Evolutionary conservation across 2,888 invertebrate genomes (phyloP).

Genomic region (Opisthograptis luteolata): DNA sequence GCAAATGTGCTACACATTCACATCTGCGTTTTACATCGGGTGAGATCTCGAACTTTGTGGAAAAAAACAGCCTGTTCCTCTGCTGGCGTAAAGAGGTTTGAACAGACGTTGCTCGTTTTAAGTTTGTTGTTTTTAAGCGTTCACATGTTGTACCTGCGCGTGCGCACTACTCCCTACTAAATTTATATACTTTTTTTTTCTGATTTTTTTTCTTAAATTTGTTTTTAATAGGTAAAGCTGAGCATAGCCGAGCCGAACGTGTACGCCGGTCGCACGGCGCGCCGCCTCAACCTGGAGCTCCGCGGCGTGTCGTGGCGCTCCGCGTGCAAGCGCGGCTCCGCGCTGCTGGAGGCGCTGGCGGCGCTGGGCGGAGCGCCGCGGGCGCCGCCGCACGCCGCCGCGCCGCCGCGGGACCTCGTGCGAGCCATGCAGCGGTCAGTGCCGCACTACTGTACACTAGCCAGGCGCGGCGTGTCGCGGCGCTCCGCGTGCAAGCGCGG

Average conservation of each 20-base stretch:
- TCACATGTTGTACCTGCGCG: too few relatives aligned
- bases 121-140: too few relatives aligned
- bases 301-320: constrained; percentile 34
- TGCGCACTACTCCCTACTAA: constrained; percentile 1
- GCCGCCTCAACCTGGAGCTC: constrained; percentile 55
- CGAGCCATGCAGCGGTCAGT: constrained; percentile 37
- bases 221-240: constrained; percentile 64
- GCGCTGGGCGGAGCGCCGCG: constrained; percentile 60
- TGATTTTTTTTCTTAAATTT: not conserved
- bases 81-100: too few relatives aligned
- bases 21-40: too few relatives aligned
- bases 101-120: too few relatives aligned
- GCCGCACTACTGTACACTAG: not conserved
- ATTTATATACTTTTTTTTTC: not conserved
- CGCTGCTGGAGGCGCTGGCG: constrained; percentile 66
- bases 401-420: constrained; percentile 52
- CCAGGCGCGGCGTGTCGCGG: constrained; percentile 30
- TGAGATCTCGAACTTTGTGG: too few relatives aligned
- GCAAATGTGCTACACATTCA: too few relatives aligned
- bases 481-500: constrained; percentile 38
- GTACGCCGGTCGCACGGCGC: constrained; percentile 63
- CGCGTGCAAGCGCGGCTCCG: constrained; percentile 39
- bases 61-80: too few relatives aligned
- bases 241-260: constrained; percentile 56
- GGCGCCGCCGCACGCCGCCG: constrained; percentile 41